A percentile compares a stretch with the other conserved stretches of the same genome.
Evolutionary conservation across 1,140 invertebrate species (phyloP).

Genomic region (Drosophila trapezifrons): DNA sequence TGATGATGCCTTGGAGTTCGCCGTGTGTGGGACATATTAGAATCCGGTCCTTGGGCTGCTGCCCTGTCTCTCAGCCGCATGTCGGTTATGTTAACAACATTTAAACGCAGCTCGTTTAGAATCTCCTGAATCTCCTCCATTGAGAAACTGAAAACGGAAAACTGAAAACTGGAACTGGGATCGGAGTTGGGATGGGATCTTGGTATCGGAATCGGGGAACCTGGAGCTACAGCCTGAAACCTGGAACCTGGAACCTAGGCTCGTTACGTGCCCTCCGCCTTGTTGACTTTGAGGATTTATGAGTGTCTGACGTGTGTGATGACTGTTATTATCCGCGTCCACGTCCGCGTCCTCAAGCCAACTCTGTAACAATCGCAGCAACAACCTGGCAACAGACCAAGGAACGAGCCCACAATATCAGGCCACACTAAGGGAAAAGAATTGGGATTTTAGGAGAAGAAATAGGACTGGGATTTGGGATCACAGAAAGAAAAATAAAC

Average conservation of each 20-base stretch:
- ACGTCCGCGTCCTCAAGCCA: conserved; percentile 30
- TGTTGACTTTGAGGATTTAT: conserved; percentile 83
- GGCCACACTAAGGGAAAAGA: neutral
- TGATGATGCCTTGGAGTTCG: conserved; percentile 28
- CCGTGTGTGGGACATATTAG: conserved; percentile 82
- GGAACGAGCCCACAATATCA: conserved; percentile 1
- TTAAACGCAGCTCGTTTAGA: conserved; percentile 81
- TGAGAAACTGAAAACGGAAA: conserved; percentile 35
- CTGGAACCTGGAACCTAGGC: conserved; percentile 18
- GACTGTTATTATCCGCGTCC: conserved; percentile 81
- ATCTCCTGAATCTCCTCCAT: conserved; percentile 58
- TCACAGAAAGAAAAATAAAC: too few species aligned
- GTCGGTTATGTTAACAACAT: conserved; percentile 75
- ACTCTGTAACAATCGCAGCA: conserved; percentile 27
- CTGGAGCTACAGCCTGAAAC: neutral
- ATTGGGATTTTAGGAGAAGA: too few species aligned
- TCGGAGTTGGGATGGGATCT: conserved; percentile 4
- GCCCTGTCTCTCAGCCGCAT: conserved; percentile 24
- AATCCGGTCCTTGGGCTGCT: conserved; percentile 48
- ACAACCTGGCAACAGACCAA: conserved; percentile 5
- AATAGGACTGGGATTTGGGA: neutral
- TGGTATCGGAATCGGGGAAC: conserved; percentile 7
- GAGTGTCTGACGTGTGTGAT: conserved; percentile 83
- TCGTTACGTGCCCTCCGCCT: conserved; percentile 54
- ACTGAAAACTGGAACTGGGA: conserved; percentile 11